A percentile compares a stretch with the other conserved stretches of the same genome.
Conservation (phyloP, 53 echinoderm and acorn worm genomes). For the Actinopyga echinites region DNA sequence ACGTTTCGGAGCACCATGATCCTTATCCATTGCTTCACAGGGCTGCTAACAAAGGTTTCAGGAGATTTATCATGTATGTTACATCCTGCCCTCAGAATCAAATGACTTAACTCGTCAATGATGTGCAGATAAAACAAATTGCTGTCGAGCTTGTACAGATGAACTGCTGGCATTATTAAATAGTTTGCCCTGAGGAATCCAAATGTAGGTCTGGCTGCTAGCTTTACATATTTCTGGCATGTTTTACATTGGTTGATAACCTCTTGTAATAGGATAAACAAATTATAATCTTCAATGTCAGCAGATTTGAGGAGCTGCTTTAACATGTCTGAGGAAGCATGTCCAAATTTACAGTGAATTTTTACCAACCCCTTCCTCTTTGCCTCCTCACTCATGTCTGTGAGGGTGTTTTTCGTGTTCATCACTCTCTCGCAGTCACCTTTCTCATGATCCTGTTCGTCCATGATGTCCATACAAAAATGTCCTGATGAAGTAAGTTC, state of each 20-base stretch:
- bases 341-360: conserved; percentile 49
- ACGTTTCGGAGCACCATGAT: conserved; percentile 48
- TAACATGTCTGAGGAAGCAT: conserved; percentile 39
- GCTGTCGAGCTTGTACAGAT: conserved; percentile 34
- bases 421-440: neutral
- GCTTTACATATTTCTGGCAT: conserved; percentile 43
- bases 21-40: conserved; percentile 50
- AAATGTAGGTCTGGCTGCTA: conserved; percentile 4
- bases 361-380: conserved; percentile 39
- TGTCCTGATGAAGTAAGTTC: neutral
- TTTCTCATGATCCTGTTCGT: neutral
- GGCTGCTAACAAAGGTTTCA: conserved; percentile 37
- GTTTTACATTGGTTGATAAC: conserved; percentile 39
- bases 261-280: conserved; percentile 6
- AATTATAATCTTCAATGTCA: conserved; percentile 15
- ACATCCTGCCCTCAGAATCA: conserved; percentile 42
- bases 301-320: conserved; percentile 35
- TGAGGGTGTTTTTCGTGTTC: neutral
- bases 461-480: neutral
- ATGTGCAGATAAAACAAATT: conserved; percentile 49
- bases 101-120: conserved; percentile 49
- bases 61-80: conserved; percentile 21
- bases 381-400: neutral
- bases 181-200: conserved; percentile 22
- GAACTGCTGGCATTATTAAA: conserved; percentile 44